phyloP scores from a whole-genome alignment of 2,888 invertebrate species.

The Caenorhabditis sp. region DNA sequence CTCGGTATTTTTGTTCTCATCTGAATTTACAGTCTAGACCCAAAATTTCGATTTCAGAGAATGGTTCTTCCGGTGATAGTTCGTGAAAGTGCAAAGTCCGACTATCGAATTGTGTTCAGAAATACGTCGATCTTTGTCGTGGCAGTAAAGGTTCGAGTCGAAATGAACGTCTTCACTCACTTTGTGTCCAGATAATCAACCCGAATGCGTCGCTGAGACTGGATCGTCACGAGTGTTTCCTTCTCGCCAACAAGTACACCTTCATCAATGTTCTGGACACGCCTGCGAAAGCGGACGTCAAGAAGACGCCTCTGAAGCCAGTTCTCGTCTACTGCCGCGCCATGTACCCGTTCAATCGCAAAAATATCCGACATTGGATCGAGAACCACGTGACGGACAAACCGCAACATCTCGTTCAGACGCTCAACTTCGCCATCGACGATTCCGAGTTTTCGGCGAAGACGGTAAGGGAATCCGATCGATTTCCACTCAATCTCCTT shows the following conservation, averaged over 20 bases:
- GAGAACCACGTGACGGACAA: conserved; percentile 45
- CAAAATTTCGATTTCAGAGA: conserved; percentile 6
- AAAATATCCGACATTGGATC: conserved; percentile 54
- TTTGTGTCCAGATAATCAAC: conserved; percentile 22
- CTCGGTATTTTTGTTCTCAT: conserved; percentile 10
- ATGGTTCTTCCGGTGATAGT: conserved; percentile 46
- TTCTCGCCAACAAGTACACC: conserved; percentile 47
- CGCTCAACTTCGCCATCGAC: conserved; percentile 33
- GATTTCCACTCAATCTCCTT: conserved; percentile 79
- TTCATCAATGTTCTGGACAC: conserved; percentile 29
- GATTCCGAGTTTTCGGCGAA: conserved; percentile 47
- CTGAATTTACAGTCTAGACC: too few relatives aligned
- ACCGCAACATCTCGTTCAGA: conserved; percentile 29
- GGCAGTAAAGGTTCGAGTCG: conserved; percentile 39
- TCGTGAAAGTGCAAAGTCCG: conserved; percentile 38
- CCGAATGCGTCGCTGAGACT: conserved; percentile 32
- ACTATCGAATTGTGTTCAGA: conserved; percentile 38
- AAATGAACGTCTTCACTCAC: too few relatives aligned
- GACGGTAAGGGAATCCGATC: conserved; percentile 19
- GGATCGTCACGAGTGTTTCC: conserved; percentile 40
- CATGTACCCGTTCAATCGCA: conserved; percentile 56
- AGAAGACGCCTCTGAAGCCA: conserved; percentile 14
- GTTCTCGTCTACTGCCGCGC: conserved; percentile 47
- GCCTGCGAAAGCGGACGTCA: conserved; percentile 15
- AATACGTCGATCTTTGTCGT: conserved; percentile 49